Conservation (phyloP, 30 jellyfish, hydroid and myxozoan genomes). For the Euphysa ruthae region DNA sequence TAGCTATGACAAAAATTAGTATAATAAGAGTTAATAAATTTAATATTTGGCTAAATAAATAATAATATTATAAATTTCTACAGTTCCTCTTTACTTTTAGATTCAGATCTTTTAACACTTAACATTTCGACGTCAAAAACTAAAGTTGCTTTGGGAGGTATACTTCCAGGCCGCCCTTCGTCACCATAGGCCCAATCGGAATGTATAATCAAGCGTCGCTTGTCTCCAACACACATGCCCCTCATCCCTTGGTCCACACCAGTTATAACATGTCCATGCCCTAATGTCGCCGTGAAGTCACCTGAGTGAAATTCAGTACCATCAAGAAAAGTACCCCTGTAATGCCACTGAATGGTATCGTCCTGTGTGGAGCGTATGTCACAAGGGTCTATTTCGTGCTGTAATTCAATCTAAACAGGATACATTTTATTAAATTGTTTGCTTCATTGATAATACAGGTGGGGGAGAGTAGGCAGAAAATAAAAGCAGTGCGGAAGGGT, state of each 20-base stretch:
- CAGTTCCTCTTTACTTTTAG: neutral
- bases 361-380: slow-evolving; percentile 10
- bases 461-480: too few species aligned
- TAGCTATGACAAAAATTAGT: too few species aligned
- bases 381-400: slow-evolving; percentile 9
- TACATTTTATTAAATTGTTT: too few species aligned
- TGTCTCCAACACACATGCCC: slow-evolving; percentile 38
- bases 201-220: slow-evolving; percentile 23
- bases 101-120: slow-evolving; percentile 2
- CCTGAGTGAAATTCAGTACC: slow-evolving; percentile 38
- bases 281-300: slow-evolving; percentile 12
- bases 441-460: neutral
- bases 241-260: slow-evolving; percentile 39
- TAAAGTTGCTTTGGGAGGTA: slow-evolving; percentile 40
- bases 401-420: slow-evolving; percentile 9
- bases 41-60: too few species aligned
- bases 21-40: too few species aligned
- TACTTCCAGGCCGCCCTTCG: slow-evolving; percentile 34
- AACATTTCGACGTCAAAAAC: slow-evolving; percentile 26
- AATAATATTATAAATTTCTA: too few species aligned
- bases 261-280: slow-evolving; percentile 25
- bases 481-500: too few species aligned
- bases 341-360: slow-evolving; percentile 35
- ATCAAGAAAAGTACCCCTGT: slow-evolving; percentile 28
- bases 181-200: slow-evolving; percentile 48